Conservation (phyloP, 2,888 invertebrate genomes). For the Hypolimnas misippus region DNA sequence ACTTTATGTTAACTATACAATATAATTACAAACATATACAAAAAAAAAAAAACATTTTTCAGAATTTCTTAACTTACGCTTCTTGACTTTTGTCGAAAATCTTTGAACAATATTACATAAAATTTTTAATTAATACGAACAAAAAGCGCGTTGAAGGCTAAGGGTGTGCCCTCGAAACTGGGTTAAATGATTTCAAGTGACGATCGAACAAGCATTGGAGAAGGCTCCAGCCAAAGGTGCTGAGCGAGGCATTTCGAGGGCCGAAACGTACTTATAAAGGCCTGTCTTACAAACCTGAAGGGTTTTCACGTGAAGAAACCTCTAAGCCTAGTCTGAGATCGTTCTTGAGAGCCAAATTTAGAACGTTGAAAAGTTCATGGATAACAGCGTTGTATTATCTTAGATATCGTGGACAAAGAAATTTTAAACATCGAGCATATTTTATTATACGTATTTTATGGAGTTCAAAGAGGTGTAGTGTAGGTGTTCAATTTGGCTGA, state of each 20-base stretch:
- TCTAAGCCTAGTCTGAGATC: conserved; percentile 37
- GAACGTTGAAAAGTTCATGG: conserved; percentile 43
- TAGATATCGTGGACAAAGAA: conserved; percentile 23
- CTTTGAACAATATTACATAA: conserved; percentile 5
- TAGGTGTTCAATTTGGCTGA: too few species aligned
- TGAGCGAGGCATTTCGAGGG: conserved; percentile 39
- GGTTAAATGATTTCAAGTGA: conserved; percentile 45
- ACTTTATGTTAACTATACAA: too few species aligned
- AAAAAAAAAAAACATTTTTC: too few species aligned
- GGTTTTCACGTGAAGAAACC: conserved; percentile 44
- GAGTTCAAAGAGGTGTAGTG: not conserved
- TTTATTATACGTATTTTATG: not conserved
- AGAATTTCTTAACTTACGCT: too few species aligned
- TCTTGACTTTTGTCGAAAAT: too few species aligned
- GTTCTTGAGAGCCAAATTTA: conserved; percentile 42
- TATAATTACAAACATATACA: too few species aligned
- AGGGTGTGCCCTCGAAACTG: conserved; percentile 36
- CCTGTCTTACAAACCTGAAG: conserved; percentile 46
- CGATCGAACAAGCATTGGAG: conserved; percentile 42
- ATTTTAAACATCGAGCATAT: not conserved
- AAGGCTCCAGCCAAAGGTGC: conserved; percentile 41
- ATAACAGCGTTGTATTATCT: conserved; percentile 28
- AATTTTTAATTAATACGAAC: conserved; percentile 27
- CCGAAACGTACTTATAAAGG: conserved; percentile 43
- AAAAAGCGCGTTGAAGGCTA: conserved; percentile 30